These are phyloP conservation scores for Xiphorhynchus elegans DNA, from an alignment of 2,113 vertebrate species.

Conservation along the genomic window DNA sequence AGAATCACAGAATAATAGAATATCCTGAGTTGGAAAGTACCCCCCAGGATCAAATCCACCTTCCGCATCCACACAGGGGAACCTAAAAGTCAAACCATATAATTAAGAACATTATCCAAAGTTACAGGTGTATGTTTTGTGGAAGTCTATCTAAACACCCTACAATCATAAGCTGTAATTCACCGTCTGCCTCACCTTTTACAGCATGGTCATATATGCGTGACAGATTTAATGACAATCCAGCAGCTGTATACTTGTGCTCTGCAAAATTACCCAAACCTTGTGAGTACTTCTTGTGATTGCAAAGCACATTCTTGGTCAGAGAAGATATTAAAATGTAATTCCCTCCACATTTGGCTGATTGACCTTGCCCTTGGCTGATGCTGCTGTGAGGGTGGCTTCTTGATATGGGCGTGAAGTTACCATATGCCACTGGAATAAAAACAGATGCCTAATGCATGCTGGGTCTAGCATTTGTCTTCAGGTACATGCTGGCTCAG, in stretches of 20 bases:
- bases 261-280: background rate
- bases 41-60: background rate
- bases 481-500: background rate
- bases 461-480: background rate
- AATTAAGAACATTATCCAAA: background rate
- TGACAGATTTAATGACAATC: accelerated
- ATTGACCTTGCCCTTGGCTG: background rate
- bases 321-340: background rate
- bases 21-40: background rate
- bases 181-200: background rate
- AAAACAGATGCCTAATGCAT: background rate
- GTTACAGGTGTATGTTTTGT: background rate
- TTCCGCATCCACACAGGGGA: background rate
- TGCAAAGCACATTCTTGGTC: background rate
- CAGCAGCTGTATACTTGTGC: background rate
- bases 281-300: background rate
- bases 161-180: background rate
- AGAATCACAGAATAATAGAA: background rate
- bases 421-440: background rate
- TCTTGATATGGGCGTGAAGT: background rate
- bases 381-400: background rate
- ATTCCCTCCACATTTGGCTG: background rate
- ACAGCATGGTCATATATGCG: accelerated
- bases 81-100: background rate
- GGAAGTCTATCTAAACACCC: background rate